phyloP scores from a whole-genome alignment of 2,797 vertebrate species.

The Xenentodon cancila region DNA sequence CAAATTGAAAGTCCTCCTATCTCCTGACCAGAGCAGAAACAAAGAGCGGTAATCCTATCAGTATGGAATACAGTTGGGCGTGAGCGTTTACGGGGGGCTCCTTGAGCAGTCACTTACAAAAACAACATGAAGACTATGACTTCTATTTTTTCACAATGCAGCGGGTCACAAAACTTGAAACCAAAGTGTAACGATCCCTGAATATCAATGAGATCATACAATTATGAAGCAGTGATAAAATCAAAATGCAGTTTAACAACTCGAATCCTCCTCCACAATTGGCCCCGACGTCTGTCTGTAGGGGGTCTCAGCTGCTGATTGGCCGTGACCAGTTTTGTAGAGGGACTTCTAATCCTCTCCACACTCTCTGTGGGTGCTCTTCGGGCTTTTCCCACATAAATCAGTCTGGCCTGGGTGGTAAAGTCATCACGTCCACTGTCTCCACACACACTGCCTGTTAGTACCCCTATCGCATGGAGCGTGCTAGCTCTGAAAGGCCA shows the following conservation, averaged over 20 bases:
- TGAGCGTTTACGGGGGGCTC: constrained; percentile 7
- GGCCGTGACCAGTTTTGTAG: constrained; percentile 78
- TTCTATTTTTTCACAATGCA: constrained; percentile 24
- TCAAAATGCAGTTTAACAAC: constrained; percentile 27
- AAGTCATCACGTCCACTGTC: constrained; percentile 83
- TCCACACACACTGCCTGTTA: constrained; percentile 78
- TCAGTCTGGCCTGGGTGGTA: constrained; percentile 84
- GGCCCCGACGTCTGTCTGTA: constrained; percentile 67
- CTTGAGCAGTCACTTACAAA: constrained; percentile 18
- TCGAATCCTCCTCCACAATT: constrained; percentile 65
- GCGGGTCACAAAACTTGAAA: constrained; percentile 24
- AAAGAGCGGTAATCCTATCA: constrained; percentile 57
- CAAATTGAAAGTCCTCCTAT: constrained; percentile 21
- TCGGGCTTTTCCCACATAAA: constrained; percentile 85
- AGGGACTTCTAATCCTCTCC: constrained; percentile 81
- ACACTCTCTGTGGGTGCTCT: constrained; percentile 80
- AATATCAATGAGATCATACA: constrained; percentile 50
- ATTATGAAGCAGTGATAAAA: constrained; percentile 47
- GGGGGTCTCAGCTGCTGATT: constrained; percentile 77
- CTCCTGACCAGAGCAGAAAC: constrained; percentile 29
- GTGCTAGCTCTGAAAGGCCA: constrained; percentile 59
- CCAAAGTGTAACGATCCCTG: constrained; percentile 15
- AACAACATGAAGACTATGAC: constrained; percentile 23
- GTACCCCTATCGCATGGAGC: constrained; percentile 66
- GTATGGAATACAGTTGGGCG: constrained; percentile 23